A percentile compares a stretch with the other conserved stretches of the same genome.
phyloP scores from a whole-genome alignment of 2,797 vertebrate genomes.

The Buceros bicornis region DNA sequence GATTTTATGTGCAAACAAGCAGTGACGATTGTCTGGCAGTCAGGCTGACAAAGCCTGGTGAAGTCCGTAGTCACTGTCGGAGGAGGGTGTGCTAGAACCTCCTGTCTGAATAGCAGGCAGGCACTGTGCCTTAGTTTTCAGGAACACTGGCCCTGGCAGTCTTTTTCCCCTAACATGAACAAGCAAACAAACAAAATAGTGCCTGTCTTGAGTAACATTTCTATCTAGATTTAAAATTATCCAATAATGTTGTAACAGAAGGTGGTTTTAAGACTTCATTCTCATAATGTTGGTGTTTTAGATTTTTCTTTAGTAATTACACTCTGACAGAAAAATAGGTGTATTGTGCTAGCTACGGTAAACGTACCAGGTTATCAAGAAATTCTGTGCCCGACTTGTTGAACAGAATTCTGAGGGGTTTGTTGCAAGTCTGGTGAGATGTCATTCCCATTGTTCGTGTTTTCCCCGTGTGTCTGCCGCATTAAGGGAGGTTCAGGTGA shows the following conservation, averaged over 20 bases:
- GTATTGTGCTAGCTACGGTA: background rate
- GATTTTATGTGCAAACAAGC: background rate
- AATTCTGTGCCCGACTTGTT: fast-evolving
- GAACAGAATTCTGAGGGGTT: background rate
- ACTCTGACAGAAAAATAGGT: background rate
- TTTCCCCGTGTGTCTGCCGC: background rate
- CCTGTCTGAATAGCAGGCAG: fast-evolving
- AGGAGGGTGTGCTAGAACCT: background rate
- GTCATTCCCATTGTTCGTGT: fast-evolving
- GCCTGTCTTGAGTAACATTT: background rate
- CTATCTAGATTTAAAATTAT: background rate
- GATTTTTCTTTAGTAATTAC: background rate
- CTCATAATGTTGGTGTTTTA: background rate
- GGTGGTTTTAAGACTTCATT: background rate
- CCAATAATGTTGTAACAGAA: background rate
- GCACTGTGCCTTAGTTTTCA: background rate
- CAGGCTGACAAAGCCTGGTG: background rate
- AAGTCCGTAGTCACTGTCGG: background rate
- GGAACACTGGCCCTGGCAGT: background rate
- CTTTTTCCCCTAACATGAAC: background rate
- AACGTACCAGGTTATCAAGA: background rate
- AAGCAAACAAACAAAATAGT: background rate
- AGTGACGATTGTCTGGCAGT: background rate
- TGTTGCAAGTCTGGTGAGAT: background rate
- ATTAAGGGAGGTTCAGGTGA: background rate